phyloP scores from a whole-genome alignment of 2,888 invertebrate genomes.

The Clistopyga incitator region DNA sequence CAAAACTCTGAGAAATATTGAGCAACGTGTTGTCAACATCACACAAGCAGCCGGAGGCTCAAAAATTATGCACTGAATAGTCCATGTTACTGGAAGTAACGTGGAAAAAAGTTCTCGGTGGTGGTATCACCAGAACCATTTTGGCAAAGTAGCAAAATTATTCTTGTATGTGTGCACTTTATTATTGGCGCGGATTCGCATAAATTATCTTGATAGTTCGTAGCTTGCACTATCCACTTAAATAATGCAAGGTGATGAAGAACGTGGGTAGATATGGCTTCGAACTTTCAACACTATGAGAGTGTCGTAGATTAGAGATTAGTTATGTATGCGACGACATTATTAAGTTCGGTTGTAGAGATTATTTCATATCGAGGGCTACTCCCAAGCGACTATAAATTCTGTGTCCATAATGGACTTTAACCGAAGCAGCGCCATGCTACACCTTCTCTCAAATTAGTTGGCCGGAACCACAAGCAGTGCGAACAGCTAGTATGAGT shows the following conservation, averaged over 20 bases:
- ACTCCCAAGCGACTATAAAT: conserved; percentile 81
- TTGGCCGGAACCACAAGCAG: too few relatives aligned
- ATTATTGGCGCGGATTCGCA: too few relatives aligned
- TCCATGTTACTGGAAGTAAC: too few relatives aligned
- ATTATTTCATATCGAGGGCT: conserved; percentile 76
- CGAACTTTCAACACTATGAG: conserved; percentile 3
- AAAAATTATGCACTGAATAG: too few relatives aligned
- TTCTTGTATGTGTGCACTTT: too few relatives aligned
- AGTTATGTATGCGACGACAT: conserved; percentile 81
- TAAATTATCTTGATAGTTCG: background rate
- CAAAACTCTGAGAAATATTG: background rate
- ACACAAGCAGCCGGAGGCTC: too few relatives aligned
- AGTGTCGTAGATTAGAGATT: conserved; percentile 79
- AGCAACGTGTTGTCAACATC: background rate
- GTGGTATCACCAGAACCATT: too few relatives aligned
- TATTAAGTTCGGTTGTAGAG: conserved; percentile 80
- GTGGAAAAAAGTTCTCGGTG: too few relatives aligned
- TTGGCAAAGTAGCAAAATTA: too few relatives aligned
- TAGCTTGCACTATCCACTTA: conserved; percentile 10
- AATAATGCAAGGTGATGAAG: conserved; percentile 14
- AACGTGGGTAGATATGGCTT: conserved; percentile 28
- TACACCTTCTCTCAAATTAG: too few relatives aligned
- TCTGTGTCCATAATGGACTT: conserved; percentile 75
- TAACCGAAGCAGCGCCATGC: conserved; percentile 72
- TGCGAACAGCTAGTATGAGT: too few relatives aligned